Conservation (phyloP, 2,888 invertebrate genomes). For the Molorchus minor region DNA sequence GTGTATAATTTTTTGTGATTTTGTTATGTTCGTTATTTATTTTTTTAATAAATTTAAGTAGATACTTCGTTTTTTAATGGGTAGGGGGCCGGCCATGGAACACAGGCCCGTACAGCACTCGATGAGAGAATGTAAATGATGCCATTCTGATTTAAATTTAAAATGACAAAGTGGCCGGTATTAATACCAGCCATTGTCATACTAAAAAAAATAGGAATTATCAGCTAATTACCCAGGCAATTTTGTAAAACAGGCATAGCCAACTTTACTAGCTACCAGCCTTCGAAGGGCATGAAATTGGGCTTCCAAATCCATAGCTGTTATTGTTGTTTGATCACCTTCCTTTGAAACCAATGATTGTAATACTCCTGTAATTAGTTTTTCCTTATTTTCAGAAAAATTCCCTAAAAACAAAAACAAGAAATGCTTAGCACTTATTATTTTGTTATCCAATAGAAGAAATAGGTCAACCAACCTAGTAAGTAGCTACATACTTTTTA, state of each 20-base stretch:
- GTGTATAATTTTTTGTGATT: too few species aligned
- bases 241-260: conserved; percentile 94
- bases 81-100: too few species aligned
- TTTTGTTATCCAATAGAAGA: too few species aligned
- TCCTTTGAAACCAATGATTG: conserved; percentile 82
- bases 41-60: too few species aligned
- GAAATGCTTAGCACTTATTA: background rate
- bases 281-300: conserved; percentile 95
- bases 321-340: conserved; percentile 69
- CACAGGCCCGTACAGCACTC: too few species aligned
- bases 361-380: conserved; percentile 91
- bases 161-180: too few species aligned
- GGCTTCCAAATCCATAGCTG: conserved; percentile 84
- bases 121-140: too few species aligned
- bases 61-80: too few species aligned
- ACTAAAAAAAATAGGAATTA: background rate
- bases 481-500: too few species aligned
- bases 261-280: conserved; percentile 96
- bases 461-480: too few species aligned
- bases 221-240: conserved; percentile 74
- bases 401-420: conserved; percentile 72
- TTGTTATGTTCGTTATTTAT: too few species aligned
- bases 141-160: too few species aligned
- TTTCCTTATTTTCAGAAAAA: conserved; percentile 99
- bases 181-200: background rate